Conservation (phyloP, 2,888 invertebrate genomes). For the Rotaria magnacalcarata region DNA sequence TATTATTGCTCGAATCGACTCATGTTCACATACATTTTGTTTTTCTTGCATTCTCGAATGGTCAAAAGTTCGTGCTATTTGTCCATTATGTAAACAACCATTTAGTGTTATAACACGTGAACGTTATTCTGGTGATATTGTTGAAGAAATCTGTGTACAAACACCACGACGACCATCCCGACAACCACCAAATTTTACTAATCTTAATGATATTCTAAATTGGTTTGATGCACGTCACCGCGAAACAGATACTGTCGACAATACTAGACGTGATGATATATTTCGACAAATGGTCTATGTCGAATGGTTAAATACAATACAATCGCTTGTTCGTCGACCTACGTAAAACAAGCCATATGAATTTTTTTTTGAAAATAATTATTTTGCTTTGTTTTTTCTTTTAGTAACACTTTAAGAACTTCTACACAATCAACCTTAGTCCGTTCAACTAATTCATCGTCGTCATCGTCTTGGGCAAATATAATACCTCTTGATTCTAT, state of each 20-base stretch:
- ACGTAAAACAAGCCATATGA: neutral
- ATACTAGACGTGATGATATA: neutral
- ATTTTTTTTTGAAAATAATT: neutral
- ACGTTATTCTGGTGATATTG: neutral
- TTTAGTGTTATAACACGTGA: neutral
- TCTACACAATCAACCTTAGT: neutral
- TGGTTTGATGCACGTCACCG: neutral
- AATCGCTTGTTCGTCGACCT: constrained; percentile 4
- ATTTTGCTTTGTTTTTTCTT: neutral
- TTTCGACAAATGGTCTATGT: constrained; percentile 35
- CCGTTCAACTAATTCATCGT: neutral
- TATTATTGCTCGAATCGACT: neutral
- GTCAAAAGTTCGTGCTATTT: constrained; percentile 88
- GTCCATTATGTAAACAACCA: constrained; percentile 84
- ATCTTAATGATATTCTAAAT: neutral
- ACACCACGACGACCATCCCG: neutral
- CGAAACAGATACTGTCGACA: neutral
- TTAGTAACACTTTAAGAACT: neutral
- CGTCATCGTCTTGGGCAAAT: neutral
- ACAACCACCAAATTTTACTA: neutral
- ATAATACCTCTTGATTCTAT: neutral
- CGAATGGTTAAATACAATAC: constrained; percentile 4
- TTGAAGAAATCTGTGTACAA: constrained; percentile 1
- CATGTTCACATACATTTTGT: constrained; percentile 85
- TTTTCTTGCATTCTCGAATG: constrained; percentile 84